Conservation (phyloP, 2,797 vertebrate species). For the Sorex maritimensis region DNA sequence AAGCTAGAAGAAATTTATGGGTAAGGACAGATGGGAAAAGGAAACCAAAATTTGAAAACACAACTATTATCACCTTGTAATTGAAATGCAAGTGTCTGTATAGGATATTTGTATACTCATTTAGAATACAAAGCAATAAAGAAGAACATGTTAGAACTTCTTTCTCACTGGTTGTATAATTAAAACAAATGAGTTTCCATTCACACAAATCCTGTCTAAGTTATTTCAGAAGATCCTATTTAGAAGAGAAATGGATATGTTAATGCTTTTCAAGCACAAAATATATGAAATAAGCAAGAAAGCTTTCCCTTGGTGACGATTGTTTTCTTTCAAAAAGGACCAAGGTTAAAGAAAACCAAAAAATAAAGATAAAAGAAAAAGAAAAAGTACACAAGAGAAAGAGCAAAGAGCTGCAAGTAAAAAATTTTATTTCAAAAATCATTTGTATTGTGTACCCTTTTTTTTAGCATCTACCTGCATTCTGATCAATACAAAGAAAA, state of each 20-base stretch:
- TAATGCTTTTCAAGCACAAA: slow-evolving; percentile 65
- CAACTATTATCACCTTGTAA: slow-evolving; percentile 67
- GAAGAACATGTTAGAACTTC: slow-evolving; percentile 66
- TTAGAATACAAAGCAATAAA: slow-evolving; percentile 68
- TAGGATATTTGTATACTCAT: slow-evolving; percentile 10
- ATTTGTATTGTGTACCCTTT: background rate
- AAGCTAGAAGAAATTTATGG: slow-evolving; percentile 38
- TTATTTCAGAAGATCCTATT: slow-evolving; percentile 80
- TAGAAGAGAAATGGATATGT: slow-evolving; percentile 74
- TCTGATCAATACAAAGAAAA: background rate
- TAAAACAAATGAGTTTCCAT: slow-evolving; percentile 79
- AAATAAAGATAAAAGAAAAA: slow-evolving; percentile 20
- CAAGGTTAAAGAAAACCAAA: slow-evolving; percentile 75
- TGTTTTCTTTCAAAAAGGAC: slow-evolving; percentile 72
- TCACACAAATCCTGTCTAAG: slow-evolving; percentile 74
- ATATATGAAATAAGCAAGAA: slow-evolving; percentile 56
- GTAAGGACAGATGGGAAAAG: slow-evolving; percentile 41
- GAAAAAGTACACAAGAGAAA: background rate
- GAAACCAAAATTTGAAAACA: slow-evolving; percentile 57
- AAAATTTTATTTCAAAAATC: slow-evolving; percentile 62
- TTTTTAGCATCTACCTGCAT: slow-evolving; percentile 15
- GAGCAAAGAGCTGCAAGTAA: slow-evolving; percentile 48
- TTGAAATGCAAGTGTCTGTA: slow-evolving; percentile 56
- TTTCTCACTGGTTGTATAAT: slow-evolving; percentile 67
- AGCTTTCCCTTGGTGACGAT: slow-evolving; percentile 25